phyloP scores from a whole-genome alignment of 2,888 invertebrate species.

The Trichogramma dendrolimi region DNA sequence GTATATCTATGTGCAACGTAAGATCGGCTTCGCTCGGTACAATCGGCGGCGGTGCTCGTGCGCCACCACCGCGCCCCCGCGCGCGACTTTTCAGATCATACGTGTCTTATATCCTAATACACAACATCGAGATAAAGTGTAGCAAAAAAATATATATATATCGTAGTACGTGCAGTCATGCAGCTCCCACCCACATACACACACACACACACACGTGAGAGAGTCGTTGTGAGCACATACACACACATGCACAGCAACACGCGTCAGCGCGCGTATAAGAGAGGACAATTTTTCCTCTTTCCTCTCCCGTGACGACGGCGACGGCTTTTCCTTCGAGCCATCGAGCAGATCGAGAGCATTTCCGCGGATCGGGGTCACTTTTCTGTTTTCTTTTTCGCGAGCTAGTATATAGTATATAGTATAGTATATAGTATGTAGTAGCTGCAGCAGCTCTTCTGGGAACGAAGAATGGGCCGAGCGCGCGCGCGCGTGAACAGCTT shows the following conservation, averaged over 20 bases:
- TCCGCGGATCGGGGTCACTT: conserved; percentile 44
- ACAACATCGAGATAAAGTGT: too few species aligned
- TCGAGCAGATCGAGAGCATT: conserved; percentile 16
- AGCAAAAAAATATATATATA: too few species aligned
- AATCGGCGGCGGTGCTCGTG: too few species aligned
- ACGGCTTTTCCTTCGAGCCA: conserved; percentile 15
- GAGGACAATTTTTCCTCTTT: too few species aligned
- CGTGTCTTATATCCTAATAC: too few species aligned
- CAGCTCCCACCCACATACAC: background rate
- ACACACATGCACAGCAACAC: background rate
- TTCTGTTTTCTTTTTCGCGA: conserved; percentile 34
- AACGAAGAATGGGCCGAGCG: conserved; percentile 24
- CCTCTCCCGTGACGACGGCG: conserved; percentile 2
- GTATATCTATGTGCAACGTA: too few species aligned
- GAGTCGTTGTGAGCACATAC: conserved; percentile 1
- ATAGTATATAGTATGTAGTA: background rate
- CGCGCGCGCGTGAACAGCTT: conserved; percentile 35
- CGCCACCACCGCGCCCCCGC: too few species aligned
- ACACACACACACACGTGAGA: background rate
- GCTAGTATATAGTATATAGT: background rate
- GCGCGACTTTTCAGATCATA: too few species aligned
- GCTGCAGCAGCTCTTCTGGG: conserved; percentile 12
- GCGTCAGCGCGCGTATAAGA: background rate
- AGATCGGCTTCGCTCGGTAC: too few species aligned
- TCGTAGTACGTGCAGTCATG: too few species aligned